Percentiles rank a stretch among this genome's conserved stretches.
Conservation (phyloP, 2,888 invertebrate genomes). For the Drosophila limbata region DNA sequence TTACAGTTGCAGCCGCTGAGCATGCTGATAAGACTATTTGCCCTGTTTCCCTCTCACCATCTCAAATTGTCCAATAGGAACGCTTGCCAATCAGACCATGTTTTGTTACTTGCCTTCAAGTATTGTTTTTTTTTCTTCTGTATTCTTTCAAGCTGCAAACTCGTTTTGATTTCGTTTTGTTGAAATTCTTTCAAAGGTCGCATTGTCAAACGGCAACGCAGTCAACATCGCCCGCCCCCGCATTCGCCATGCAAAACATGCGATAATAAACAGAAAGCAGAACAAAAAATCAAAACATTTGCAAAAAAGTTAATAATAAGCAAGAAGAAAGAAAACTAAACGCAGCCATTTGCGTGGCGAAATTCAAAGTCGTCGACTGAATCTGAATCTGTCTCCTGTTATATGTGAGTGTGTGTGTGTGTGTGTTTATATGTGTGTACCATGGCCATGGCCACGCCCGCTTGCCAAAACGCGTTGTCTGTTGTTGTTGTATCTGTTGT, state of each 20-base stretch:
- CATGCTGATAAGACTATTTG: slow-evolving; percentile 48
- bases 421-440: slow-evolving; percentile 17
- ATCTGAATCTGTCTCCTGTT: slow-evolving; percentile 35
- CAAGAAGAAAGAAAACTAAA: slow-evolving; percentile 56
- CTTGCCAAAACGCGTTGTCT: slow-evolving; percentile 50
- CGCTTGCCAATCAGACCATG: slow-evolving; percentile 45
- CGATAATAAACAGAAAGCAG: slow-evolving; percentile 47
- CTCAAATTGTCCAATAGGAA: slow-evolving; percentile 34
- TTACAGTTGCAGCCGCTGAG: slow-evolving; percentile 26
- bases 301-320: slow-evolving; percentile 40
- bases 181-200: slow-evolving; percentile 73
- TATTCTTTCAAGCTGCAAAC: slow-evolving; percentile 47
- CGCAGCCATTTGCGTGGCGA: slow-evolving; percentile 68
- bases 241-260: slow-evolving; percentile 31
- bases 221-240: slow-evolving; percentile 30
- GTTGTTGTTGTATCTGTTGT: slow-evolving; percentile 31
- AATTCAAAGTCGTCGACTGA: slow-evolving; percentile 64
- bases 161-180: slow-evolving; percentile 51
- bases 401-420: slow-evolving; percentile 19
- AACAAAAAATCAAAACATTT: slow-evolving; percentile 33
- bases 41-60: not conserved
- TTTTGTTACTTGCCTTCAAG: slow-evolving; percentile 40
- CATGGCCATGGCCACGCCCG: slow-evolving; percentile 61
- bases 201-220: slow-evolving; percentile 42
- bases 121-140: slow-evolving; percentile 3